Evolutionary conservation across 23 tunicate species (phyloP).

Genomic region (Trididemnum clinides): DNA sequence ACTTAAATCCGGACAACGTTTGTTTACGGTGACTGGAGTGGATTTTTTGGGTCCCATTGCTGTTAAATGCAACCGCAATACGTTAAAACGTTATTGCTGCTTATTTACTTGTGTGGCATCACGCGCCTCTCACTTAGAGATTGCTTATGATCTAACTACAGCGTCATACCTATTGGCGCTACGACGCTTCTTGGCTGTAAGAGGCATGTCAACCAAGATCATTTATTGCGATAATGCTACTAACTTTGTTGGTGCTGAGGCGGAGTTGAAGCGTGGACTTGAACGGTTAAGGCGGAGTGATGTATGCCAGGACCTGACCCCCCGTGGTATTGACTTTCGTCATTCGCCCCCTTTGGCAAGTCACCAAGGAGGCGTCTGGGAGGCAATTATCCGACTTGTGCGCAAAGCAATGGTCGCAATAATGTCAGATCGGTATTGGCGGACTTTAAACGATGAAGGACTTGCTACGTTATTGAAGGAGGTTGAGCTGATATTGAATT

Average conservation of each 20-base stretch:
- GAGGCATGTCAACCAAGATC: not conserved
- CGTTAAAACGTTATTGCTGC: constrained; percentile 15
- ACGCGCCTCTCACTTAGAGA: constrained; percentile 40
- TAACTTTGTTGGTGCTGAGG: constrained; percentile 21
- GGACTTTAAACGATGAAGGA: constrained; percentile 7
- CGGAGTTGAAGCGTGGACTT: not conserved
- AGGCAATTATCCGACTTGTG: not conserved
- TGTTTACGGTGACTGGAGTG: not conserved
- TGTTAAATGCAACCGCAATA: not conserved
- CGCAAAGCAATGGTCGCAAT: not conserved
- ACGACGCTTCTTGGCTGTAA: constrained; percentile 8
- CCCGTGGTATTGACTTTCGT: not conserved
- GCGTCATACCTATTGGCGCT: constrained; percentile 24
- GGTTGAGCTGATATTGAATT: constrained; percentile 21
- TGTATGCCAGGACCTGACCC: not conserved
- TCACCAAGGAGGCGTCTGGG: constrained; percentile 29
- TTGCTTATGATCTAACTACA: constrained; percentile 29
- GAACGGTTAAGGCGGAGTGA: not conserved
- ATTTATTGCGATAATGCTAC: constrained; percentile 15
- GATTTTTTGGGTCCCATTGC: constrained; percentile 18
- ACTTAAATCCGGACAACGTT: not conserved
- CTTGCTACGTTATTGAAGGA: not conserved
- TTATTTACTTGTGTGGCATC: constrained; percentile 41
- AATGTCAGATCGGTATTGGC: not conserved
- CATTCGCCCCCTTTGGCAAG: constrained; percentile 21